phyloP scores from a whole-genome alignment of 2,113 vertebrate species.

The Dermatemys mawii region DNA sequence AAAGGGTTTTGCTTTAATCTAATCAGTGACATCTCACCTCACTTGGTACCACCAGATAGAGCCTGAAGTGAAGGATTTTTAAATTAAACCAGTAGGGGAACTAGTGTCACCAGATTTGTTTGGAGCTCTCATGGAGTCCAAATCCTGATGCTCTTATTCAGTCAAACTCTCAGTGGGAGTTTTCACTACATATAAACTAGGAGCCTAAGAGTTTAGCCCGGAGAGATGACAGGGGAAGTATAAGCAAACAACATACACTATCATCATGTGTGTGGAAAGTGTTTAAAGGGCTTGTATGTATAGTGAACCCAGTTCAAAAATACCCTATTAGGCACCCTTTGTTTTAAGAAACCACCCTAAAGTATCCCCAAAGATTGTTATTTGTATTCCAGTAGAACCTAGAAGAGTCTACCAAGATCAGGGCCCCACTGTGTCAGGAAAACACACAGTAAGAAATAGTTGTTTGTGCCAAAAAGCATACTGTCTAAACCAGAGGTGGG shows the following conservation, averaged over 20 bases:
- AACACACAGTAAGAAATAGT: background rate
- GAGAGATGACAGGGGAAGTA: background rate
- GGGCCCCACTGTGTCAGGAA: background rate
- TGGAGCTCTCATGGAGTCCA: background rate
- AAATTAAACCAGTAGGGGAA: fast-evolving
- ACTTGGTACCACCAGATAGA: background rate
- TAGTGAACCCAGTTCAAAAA: background rate
- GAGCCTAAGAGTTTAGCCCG: background rate
- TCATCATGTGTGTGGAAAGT: background rate
- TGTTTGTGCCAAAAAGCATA: background rate
- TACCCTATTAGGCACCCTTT: background rate
- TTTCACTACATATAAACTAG: background rate
- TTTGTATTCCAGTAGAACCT: background rate
- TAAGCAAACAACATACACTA: background rate
- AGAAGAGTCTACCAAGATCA: background rate
- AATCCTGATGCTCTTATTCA: background rate
- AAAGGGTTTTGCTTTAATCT: background rate
- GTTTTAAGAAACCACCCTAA: background rate
- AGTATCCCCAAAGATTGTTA: background rate
- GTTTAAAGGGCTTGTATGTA: background rate
- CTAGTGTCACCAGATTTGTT: fast-evolving
- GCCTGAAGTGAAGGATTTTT: background rate
- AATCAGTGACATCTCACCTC: background rate
- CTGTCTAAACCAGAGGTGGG: too few species aligned
- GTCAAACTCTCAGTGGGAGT: background rate